Percentiles rank a stretch among this genome's conserved stretches.
phyloP scores from a whole-genome alignment of 1,140 invertebrate species.

The Penaeus vannamei region DNA sequence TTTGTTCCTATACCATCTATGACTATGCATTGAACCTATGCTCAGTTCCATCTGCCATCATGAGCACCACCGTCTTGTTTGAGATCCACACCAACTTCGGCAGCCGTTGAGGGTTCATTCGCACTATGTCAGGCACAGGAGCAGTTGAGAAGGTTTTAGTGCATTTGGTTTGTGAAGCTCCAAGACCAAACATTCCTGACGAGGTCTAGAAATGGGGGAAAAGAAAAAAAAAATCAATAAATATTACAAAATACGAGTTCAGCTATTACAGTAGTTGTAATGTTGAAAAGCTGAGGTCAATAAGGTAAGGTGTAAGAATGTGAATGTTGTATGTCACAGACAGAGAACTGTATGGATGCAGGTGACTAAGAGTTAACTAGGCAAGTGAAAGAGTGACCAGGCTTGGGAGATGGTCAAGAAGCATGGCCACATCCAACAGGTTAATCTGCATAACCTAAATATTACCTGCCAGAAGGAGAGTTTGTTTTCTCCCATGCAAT shows the following conservation, averaged over 20 bases:
- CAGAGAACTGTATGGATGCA: no score
- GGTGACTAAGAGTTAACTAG: no score
- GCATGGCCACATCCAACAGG: no score
- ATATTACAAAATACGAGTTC: no score
- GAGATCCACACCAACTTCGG: constrained; percentile 93
- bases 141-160: constrained; percentile 94
- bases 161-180: constrained; percentile 91
- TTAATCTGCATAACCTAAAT: no score
- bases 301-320: no score
- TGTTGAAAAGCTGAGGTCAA: no score
- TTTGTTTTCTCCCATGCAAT: constrained; percentile 94
- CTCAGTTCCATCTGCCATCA: constrained; percentile 93
- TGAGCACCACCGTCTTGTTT: constrained; percentile 90
- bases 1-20: neutral
- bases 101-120: constrained; percentile 88
- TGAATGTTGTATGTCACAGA: no score
- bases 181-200: constrained; percentile 90
- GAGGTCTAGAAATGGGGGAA: constrained; percentile 74
- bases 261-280: no score
- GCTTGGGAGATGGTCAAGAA: no score
- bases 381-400: no score
- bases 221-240: neutral
- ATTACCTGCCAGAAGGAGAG: constrained; percentile 98
- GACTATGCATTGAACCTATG: constrained; percentile 88
- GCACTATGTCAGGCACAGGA: constrained; percentile 88